Percentiles rank a stretch among this genome's conserved stretches.
phyloP scores from a whole-genome alignment of 2,797 vertebrate genomes.

The Euphonia xanthogaster region DNA sequence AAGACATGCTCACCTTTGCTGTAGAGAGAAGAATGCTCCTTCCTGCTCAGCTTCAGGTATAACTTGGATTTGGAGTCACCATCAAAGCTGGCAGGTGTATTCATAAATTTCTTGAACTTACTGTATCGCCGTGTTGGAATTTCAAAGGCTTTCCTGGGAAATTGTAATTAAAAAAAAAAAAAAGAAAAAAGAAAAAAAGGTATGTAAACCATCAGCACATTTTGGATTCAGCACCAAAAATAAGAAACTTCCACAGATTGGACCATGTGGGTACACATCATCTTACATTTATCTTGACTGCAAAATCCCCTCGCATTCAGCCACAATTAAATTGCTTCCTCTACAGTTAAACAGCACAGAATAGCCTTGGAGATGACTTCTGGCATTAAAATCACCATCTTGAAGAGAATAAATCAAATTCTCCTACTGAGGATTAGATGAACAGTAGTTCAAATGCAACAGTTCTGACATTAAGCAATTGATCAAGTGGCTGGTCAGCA shows the following conservation, averaged over 20 bases:
- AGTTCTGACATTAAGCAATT: not conserved
- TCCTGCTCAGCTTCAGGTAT: slow-evolving; percentile 78
- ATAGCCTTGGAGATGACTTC: not conserved
- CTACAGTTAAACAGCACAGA: not conserved
- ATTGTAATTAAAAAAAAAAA: not conserved
- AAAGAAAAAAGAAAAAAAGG: not conserved
- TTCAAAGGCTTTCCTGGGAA: slow-evolving; percentile 74
- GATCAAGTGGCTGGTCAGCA: not conserved
- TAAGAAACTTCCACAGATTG: not conserved
- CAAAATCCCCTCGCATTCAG: not conserved
- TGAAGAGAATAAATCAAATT: not conserved
- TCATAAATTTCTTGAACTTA: slow-evolving; percentile 69
- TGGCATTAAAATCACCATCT: not conserved
- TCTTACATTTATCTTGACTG: not conserved
- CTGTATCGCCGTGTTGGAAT: slow-evolving; percentile 59
- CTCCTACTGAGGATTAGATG: not conserved
- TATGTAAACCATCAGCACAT: rapidly evolving
- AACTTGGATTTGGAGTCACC: slow-evolving; percentile 72
- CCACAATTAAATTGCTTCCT: not conserved
- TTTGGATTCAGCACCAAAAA: not conserved
- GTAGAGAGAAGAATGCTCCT: slow-evolving; percentile 75
- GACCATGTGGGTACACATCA: not conserved
- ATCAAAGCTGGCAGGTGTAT: slow-evolving; percentile 34
- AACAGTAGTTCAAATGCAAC: not conserved
- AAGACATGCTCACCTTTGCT: slow-evolving; percentile 72